Conservation (phyloP, 64 coral and sea anemone genomes). For the Pachyseris speciosa region DNA sequence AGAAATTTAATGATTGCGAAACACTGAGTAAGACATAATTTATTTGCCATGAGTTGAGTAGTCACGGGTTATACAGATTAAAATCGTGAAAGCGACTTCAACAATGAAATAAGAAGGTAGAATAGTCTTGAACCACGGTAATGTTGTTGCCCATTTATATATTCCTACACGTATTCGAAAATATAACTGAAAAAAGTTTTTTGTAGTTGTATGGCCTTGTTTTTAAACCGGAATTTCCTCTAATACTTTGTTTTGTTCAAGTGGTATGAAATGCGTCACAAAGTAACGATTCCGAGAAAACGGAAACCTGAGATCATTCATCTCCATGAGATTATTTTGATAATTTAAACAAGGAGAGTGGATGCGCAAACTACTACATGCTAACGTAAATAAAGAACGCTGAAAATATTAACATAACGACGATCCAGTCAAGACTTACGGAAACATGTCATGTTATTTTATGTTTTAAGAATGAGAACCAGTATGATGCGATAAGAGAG, state of each 20-base stretch:
- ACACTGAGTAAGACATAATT: not conserved
- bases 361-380: no score
- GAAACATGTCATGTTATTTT: no score
- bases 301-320: not conserved
- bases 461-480: no score
- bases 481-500: not conserved
- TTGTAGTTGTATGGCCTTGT: not conserved
- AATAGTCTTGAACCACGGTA: no score
- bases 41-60: not conserved
- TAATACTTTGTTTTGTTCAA: not conserved
- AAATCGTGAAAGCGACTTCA: not conserved
- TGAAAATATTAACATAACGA: no score
- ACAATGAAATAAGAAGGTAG: not conserved
- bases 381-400: no score
- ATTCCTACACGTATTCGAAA: no score
- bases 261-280: not conserved
- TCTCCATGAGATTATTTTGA: no score
- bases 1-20: not conserved
- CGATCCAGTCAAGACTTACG: no score
- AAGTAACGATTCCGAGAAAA: constrained; percentile 1
- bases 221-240: not conserved
- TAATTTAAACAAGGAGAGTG: no score
- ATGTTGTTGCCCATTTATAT: not conserved
- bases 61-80: not conserved
- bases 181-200: not conserved